These are phyloP conservation scores for Bryconaethiops microstoma DNA, from an alignment of 2,797 vertebrate species.

Conservation along the genomic window DNA sequence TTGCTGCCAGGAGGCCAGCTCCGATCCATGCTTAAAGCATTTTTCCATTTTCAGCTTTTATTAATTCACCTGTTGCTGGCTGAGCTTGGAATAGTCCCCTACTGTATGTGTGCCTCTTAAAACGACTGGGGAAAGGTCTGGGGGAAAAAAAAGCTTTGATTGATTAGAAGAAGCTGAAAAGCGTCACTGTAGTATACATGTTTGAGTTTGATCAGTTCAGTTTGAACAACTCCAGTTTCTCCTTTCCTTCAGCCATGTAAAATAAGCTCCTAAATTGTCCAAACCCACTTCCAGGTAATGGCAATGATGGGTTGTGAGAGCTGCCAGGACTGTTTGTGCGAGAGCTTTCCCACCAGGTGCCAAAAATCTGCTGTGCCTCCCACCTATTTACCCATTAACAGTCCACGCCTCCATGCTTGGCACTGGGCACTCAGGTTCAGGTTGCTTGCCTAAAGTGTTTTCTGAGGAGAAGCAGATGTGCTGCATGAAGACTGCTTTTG, in stretches of 20 bases:
- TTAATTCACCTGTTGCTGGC: conserved; percentile 51
- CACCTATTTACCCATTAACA: conserved; percentile 52
- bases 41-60: conserved; percentile 11
- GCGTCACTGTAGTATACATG: background rate
- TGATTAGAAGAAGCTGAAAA: background rate
- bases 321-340: conserved; percentile 40
- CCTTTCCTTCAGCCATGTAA: conserved; percentile 5
- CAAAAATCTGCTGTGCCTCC: conserved; percentile 47
- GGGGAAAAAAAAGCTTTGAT: background rate
- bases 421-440: conserved; percentile 36
- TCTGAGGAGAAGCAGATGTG: conserved; percentile 58
- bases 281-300: background rate
- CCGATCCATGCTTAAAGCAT: conserved; percentile 4
- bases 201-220: conserved; percentile 24
- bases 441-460: conserved; percentile 41
- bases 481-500: conserved; percentile 30
- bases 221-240: background rate
- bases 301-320: background rate
- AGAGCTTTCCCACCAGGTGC: conserved; percentile 25
- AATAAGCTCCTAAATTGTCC: conserved; percentile 25
- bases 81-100: background rate
- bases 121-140: background rate
- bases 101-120: background rate
- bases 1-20: conserved; percentile 42
- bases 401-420: conserved; percentile 50